Evolutionary conservation across 2,888 invertebrate species (phyloP).

Genomic region (Iselma pallidipennis): DNA sequence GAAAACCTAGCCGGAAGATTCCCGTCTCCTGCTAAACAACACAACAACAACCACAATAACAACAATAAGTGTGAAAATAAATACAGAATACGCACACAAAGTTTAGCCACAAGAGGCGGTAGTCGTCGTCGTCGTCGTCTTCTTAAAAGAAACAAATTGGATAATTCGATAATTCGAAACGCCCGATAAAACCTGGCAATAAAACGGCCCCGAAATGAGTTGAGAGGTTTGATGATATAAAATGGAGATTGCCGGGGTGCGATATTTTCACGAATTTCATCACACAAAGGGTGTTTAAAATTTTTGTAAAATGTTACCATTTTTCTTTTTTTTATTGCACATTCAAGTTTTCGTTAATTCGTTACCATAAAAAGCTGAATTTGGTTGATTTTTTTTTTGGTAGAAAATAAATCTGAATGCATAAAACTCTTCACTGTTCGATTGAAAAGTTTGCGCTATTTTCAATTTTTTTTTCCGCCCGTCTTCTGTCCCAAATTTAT

Average conservation of each 20-base stretch:
- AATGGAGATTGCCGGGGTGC: background rate
- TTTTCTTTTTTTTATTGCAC: too few species aligned
- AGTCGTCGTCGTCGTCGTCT: background rate
- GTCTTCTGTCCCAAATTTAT: too few species aligned
- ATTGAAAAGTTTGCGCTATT: background rate
- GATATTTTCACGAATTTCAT: background rate
- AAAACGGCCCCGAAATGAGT: background rate
- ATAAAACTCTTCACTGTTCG: too few species aligned
- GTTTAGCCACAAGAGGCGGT: background rate
- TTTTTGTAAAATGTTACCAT: background rate
- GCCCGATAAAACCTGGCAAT: background rate
- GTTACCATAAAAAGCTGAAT: too few species aligned
- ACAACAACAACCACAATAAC: background rate
- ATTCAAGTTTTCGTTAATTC: too few species aligned
- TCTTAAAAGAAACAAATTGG: background rate
- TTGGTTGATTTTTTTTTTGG: too few species aligned
- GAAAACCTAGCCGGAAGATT: background rate
- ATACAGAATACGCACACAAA: background rate
- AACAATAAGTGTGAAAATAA: too few species aligned
- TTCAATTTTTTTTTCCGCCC: background rate
- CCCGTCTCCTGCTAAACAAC: background rate
- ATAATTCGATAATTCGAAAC: background rate
- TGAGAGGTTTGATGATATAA: background rate
- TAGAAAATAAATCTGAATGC: too few species aligned
- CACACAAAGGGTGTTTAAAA: background rate